These are phyloP conservation scores for Anoplopoma fimbria DNA, from an alignment of 2,113 vertebrate genomes.

Conservation along the genomic window DNA sequence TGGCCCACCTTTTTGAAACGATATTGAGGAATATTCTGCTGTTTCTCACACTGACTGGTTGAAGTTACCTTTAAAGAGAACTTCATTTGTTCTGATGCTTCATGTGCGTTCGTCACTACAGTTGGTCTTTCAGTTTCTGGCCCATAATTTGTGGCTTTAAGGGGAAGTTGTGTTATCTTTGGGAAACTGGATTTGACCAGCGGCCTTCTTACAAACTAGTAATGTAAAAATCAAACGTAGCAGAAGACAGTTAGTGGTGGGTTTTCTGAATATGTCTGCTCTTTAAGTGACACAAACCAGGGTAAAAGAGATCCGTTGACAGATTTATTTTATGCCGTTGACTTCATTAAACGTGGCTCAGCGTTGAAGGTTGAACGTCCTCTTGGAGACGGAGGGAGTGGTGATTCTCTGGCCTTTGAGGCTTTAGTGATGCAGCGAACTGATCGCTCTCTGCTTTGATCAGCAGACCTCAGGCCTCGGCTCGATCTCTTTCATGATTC, in stretches of 20 bases:
- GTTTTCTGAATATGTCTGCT: conserved; percentile 12
- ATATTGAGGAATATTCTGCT: neutral
- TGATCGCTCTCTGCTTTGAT: too few relatives aligned
- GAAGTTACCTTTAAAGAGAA: neutral
- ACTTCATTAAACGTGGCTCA: neutral
- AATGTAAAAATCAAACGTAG: neutral
- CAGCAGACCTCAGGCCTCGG: too few relatives aligned
- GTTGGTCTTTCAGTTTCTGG: too few relatives aligned
- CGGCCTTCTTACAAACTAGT: neutral
- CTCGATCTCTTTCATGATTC: conserved; percentile 34
- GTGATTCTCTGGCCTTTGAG: conserved; percentile 21
- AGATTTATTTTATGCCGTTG: conserved; percentile 5
- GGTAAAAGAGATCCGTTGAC: neutral
- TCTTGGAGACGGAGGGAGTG: conserved; percentile 26
- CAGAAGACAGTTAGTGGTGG: neutral
- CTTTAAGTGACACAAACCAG: neutral
- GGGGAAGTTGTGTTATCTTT: too few relatives aligned
- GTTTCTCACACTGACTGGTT: neutral
- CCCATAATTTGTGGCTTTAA: conserved; percentile 15
- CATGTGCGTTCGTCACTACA: neutral
- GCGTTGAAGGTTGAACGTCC: neutral
- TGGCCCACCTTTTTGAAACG: neutral
- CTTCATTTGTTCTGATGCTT: neutral
- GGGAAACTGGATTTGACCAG: conserved; percentile 4
- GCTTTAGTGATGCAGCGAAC: conserved; percentile 25